phyloP scores from a whole-genome alignment of 2,113 vertebrate species.

The Myodes glareolus region DNA sequence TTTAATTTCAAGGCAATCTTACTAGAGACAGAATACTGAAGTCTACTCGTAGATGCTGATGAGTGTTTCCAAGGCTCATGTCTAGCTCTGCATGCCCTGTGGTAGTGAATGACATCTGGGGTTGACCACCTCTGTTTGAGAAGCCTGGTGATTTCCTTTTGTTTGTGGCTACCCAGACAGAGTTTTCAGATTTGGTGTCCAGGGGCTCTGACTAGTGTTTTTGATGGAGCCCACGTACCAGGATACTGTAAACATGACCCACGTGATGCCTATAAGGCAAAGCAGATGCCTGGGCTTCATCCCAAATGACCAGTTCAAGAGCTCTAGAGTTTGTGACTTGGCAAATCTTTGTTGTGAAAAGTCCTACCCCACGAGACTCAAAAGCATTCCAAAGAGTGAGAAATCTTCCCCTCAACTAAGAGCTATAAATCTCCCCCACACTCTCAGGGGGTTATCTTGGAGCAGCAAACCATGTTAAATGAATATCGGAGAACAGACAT shows the following conservation, averaged over 20 bases:
- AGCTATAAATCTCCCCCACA: slow-evolving; percentile 18
- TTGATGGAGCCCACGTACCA: neutral
- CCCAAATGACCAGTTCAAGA: slow-evolving; percentile 49
- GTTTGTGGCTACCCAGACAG: neutral
- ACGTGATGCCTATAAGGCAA: neutral
- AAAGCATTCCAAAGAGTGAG: neutral
- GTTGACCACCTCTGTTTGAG: neutral
- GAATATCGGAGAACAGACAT: slow-evolving; percentile 9
- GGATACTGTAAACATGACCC: neutral
- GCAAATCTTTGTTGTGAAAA: slow-evolving; percentile 38
- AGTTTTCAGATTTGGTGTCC: neutral
- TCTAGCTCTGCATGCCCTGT: neutral
- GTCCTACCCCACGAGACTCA: neutral
- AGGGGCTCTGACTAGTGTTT: neutral
- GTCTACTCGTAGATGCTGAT: neutral
- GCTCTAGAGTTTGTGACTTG: neutral
- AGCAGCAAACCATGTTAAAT: slow-evolving; percentile 28
- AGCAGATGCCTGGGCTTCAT: slow-evolving; percentile 10
- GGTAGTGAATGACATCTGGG: neutral
- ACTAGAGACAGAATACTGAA: neutral
- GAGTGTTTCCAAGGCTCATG: neutral
- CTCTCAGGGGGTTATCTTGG: neutral
- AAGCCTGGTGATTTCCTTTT: neutral
- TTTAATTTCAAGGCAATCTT: neutral
- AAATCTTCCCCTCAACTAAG: neutral